Conservation (phyloP, 64 coral and sea anemone species). For the Dendronephthya gigantea region DNA sequence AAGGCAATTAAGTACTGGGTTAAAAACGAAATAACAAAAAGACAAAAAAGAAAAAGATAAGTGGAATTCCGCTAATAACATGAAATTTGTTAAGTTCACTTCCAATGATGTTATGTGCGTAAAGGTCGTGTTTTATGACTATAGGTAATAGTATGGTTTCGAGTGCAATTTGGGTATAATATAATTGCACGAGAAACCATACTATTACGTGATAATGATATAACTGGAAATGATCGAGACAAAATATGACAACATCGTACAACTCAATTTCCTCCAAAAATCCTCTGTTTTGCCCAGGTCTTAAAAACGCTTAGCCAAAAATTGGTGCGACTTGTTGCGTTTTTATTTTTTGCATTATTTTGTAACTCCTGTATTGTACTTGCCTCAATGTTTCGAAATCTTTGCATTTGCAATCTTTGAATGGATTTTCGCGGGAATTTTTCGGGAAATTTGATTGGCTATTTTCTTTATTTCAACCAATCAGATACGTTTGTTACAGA, state of each 20-base stretch:
- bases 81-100: no score
- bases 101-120: no score
- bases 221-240: neutral
- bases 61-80: no score
- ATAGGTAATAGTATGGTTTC: no score
- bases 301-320: neutral
- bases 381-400: neutral
- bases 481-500: neutral
- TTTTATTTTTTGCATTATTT: conserved; percentile 3
- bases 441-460: neutral
- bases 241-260: neutral
- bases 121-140: no score
- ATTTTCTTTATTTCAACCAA: neutral
- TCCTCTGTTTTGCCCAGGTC: neutral
- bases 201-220: neutral
- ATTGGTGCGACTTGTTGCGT: neutral
- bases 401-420: neutral
- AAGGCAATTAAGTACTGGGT: no score
- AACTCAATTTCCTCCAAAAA: neutral
- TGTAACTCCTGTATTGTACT: neutral
- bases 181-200: neutral
- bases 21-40: no score
- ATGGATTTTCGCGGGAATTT: no score
- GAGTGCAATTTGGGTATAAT: no score
- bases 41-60: no score